Percentiles rank a stretch among this genome's conserved stretches.
Evolutionary conservation across 2,888 invertebrate genomes (phyloP).

Genomic region (Silvanus unidentatus): DNA sequence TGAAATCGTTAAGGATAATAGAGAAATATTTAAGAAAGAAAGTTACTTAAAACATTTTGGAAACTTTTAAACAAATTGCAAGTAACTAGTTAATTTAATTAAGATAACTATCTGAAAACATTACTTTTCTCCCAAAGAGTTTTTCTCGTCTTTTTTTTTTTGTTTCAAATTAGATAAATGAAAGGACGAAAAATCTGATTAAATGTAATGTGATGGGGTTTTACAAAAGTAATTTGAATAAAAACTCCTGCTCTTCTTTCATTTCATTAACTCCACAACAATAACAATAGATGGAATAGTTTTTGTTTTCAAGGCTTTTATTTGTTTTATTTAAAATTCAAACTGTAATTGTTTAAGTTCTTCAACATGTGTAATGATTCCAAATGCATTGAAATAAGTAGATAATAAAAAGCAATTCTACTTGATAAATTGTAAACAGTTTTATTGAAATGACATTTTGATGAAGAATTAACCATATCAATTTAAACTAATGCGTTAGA

Average conservation of each 20-base stretch:
- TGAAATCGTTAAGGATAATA: too few relatives aligned
- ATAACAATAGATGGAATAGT: conserved; percentile 16
- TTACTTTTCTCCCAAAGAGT: neutral
- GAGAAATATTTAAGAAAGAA: too few relatives aligned
- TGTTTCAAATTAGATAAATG: conserved; percentile 15
- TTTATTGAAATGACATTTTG: conserved; percentile 20
- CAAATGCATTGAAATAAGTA: too few relatives aligned
- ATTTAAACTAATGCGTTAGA: too few relatives aligned
- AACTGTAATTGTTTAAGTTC: too few relatives aligned
- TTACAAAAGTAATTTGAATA: conserved; percentile 18
- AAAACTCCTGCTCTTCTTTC: conserved; percentile 11
- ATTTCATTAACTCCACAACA: conserved; percentile 13
- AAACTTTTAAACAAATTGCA: conserved; percentile 6
- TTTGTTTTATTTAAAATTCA: too few relatives aligned
- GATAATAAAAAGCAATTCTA: too few relatives aligned
- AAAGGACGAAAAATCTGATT: conserved; percentile 16
- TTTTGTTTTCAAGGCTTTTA: too few relatives aligned
- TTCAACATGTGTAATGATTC: too few relatives aligned
- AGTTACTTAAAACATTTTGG: too few relatives aligned
- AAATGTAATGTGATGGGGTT: conserved; percentile 17
- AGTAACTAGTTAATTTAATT: conserved; percentile 8
- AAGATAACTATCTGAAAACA: conserved; percentile 8
- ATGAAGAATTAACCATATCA: too few relatives aligned
- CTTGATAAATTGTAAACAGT: conserved; percentile 19
- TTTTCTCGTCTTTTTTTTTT: conserved; percentile 3